Base-by-base conservation (phyloP, 2,888 invertebrate species). In the Trichopria drosophilae region DNA sequence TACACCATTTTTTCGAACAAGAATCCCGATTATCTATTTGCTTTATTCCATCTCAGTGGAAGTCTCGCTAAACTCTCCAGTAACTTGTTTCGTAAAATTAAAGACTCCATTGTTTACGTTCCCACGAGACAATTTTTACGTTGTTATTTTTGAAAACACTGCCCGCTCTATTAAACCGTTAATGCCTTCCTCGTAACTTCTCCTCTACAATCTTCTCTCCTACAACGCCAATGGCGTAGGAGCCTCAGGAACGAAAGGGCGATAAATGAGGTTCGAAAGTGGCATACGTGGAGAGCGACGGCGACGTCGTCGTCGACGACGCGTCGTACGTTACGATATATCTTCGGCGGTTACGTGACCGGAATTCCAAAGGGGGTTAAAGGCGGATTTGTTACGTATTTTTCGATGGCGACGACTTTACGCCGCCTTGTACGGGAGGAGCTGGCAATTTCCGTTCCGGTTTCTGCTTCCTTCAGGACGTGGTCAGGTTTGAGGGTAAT, bases 341-440 rank as follows among this genome's bases (percentile, higher is more conserved):
- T 72, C 70, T 73, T 67, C 62, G 63, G 61, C 61, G 63, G 61
- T 55, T 71, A 71, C 73, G 73, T 73, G 73, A 69, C 66, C 63
- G 63, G 73, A 71, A 72, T 73, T 55, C 54, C 56, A 52, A 55
- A 62, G 55, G 60, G 61, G 64, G 66, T 73, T 71, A 67, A 68
- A 71, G 68, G 72, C 69, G 68, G 69, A 73, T 71, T 72, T 72
- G 72, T 71, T 71, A 70, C 70, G 71, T 72, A 72, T 72, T 73
- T 72, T 70, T 68, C 65, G 63, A 59, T 63, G 60, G 68, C 64
- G 66, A 28, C 28, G 12, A n/a, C 13, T 13, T 13, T 13, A 13
- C 6, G 28, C 13, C n/a, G 13, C 13, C 13, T n/a, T 28, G 13
- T 28, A 13, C 65, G 65, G 64, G 65, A 67, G 67, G 67, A 69